phyloP scores from a whole-genome alignment of 2,797 vertebrate genomes.

The Mallotus villosus region DNA sequence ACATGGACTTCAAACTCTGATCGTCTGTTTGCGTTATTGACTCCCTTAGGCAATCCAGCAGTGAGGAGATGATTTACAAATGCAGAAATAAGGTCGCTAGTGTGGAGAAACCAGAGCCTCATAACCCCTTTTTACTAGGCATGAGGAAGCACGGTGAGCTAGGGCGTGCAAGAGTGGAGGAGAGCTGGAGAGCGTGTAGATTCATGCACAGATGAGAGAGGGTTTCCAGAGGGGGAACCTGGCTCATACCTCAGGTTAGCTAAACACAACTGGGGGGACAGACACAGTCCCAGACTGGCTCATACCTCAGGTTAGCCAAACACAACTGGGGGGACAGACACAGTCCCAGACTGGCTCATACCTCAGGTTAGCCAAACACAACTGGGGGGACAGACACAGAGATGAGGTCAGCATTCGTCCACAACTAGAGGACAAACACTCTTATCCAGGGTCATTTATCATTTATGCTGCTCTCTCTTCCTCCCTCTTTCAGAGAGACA shows the following conservation, averaged over 20 bases:
- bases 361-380: conserved; percentile 40
- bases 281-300: conserved; percentile 42
- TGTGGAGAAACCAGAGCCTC: conserved; percentile 19
- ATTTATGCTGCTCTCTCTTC: not conserved
- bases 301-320: conserved; percentile 38
- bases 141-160: conserved; percentile 30
- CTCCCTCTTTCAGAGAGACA: not conserved
- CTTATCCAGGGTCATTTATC: too few relatives aligned
- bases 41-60: conserved; percentile 34
- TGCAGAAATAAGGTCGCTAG: conserved; percentile 54
- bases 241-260: conserved; percentile 34
- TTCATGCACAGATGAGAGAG: too few relatives aligned
- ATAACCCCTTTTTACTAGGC: conserved; percentile 63
- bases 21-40: conserved; percentile 41
- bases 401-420: conserved; percentile 37
- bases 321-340: conserved; percentile 19
- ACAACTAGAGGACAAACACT: not conserved
- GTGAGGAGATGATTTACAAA: conserved; percentile 61
- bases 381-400: conserved; percentile 13
- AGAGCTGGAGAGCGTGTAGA: too few relatives aligned
- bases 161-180: not conserved
- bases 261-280: conserved; percentile 29
- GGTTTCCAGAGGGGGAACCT: conserved; percentile 22
- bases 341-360: conserved; percentile 44
- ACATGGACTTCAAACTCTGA: conserved; percentile 1